These are phyloP conservation scores for Pangasius mekongensis DNA, from an alignment of 2,797 vertebrate species.

Conservation along the genomic window DNA sequence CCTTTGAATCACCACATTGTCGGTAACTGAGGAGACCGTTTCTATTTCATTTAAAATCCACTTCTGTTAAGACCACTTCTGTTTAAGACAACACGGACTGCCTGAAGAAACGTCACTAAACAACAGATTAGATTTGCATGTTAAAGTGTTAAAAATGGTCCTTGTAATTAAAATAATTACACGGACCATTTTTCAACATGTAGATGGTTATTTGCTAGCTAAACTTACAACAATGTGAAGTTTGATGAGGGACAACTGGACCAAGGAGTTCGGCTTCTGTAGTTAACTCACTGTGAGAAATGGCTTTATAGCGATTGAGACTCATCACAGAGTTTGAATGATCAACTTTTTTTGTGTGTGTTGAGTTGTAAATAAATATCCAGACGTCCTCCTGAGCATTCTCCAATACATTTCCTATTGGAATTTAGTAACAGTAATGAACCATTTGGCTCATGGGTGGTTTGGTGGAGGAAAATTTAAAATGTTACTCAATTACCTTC, in stretches of 20 bases:
- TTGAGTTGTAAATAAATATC: background rate
- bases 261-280: slow-evolving; percentile 11
- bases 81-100: background rate
- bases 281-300: slow-evolving; percentile 39
- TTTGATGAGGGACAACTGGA: background rate
- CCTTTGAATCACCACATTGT: background rate
- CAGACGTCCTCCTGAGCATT: background rate
- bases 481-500: slow-evolving; percentile 1
- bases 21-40: background rate
- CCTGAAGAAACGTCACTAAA: background rate
- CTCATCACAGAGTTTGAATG: background rate
- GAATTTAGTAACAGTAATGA: slow-evolving; percentile 13
- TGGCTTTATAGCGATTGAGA: slow-evolving; percentile 22
- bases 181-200: background rate
- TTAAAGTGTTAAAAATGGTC: slow-evolving; percentile 6
- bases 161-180: background rate
- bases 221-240: background rate
- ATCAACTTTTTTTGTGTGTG: background rate
- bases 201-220: background rate
- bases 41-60: background rate
- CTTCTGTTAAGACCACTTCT: background rate
- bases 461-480: background rate
- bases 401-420: background rate
- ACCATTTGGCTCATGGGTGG: background rate
- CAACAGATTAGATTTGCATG: background rate